Evolutionary conservation across 2,113 vertebrate genomes (phyloP), one percentile per base, ranked within the genome.

Genomic region (Taurulus bubalis): DNA sequence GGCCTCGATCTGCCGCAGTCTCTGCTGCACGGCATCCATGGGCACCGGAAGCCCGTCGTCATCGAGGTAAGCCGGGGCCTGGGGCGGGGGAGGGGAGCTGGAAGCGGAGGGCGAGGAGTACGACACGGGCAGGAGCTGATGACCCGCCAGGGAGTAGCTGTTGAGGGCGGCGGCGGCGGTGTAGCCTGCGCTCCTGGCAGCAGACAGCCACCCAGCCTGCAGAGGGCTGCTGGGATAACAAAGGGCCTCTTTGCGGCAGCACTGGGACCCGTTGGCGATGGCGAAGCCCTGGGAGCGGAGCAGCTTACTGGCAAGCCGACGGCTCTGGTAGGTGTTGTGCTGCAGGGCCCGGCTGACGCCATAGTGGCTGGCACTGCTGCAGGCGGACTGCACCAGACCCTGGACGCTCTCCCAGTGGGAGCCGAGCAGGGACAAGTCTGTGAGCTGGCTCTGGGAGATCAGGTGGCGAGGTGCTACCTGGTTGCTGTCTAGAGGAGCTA

Each of bases 1-100:
- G 0, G 98, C 98, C 92, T 99, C 98, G 0, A 99, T 99, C 89
- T 99, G 98, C 74, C 98, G 94, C 89, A 99, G 94, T n/a, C 98
- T 90, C 82, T 98, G 97, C 92, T 99, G 98, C 77, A 99, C 97
- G 10, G 98, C 98, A 2, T 99, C 98, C 84, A 96, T 94, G 7
- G 98, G 96, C 90, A 99, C 98, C 34, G 98, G 96, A 42, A 99
- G 95, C 76, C 98, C 98, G 0, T 99, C 98, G 0, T 99, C 98
- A 0, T 99, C 98, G 36, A 97, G 92, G 90, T 99, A 98, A 7
- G 96, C 90, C 0, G 97, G 97, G 85, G 97, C 94, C 80, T 95
- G 95, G 2, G 96, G 93, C 7, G 96, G 96, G 47, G 96, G 95
- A 10, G 93, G 92, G 11, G 94, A 93, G 83, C 90, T 75, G 15